phyloP scores from a whole-genome alignment of 1,140 invertebrate species.

The Physella acuta region DNA sequence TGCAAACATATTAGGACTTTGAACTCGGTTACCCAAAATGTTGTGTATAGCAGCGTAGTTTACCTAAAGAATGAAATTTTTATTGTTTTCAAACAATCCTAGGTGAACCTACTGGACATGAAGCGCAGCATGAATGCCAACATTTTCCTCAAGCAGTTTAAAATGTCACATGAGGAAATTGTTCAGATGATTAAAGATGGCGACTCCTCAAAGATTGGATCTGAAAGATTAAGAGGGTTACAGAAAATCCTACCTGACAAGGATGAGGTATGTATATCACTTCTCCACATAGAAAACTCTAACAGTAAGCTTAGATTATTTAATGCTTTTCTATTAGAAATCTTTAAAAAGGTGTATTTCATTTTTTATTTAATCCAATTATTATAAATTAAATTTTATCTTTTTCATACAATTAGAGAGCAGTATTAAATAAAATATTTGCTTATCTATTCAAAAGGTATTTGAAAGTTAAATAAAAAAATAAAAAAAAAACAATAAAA shows the following conservation, averaged over 20 bases:
- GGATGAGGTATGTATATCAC: conserved; percentile 70
- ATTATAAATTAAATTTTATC: no score
- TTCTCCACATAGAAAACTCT: neutral
- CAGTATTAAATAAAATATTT: no score
- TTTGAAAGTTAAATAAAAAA: neutral
- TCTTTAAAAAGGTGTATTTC: neutral
- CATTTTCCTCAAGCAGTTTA: conserved; percentile 95
- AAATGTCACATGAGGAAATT: conserved; percentile 82
- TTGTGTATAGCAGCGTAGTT: no score
- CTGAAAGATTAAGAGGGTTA: conserved; percentile 86
- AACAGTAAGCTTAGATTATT: neutral
- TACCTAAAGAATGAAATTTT: no score
- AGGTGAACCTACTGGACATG: conserved; percentile 60
- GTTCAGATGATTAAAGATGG: conserved; percentile 83
- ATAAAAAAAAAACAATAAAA: neutral
- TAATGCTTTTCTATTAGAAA: neutral
- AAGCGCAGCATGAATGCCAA: conserved; percentile 95
- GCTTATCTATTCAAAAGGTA: no score
- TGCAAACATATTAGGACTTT: no score
- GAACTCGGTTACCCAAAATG: no score
- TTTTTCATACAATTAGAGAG: no score
- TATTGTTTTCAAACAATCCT: neutral
- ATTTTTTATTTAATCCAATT: no score
- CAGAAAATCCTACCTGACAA: conserved; percentile 90
- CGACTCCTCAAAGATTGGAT: conserved; percentile 86